Percentiles rank a stretch among this genome's conserved stretches.
Conservation (phyloP, 2,797 vertebrate genomes). For the Semaprochilodus insignis region DNA sequence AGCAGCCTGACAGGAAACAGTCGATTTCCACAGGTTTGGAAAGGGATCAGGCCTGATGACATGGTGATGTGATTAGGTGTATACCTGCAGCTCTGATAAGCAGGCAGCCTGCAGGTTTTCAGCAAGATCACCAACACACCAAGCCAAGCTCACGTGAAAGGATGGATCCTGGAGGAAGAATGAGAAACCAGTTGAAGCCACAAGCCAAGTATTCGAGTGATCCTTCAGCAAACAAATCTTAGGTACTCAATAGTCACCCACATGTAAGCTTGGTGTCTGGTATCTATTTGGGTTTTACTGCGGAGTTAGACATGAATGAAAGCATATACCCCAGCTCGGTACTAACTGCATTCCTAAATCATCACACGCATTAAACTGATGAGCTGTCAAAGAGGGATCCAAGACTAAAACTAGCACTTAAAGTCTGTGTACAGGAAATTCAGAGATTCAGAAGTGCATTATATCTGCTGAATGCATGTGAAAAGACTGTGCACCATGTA, state of each 20-base stretch:
- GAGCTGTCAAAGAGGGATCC: too few species aligned
- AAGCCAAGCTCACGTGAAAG: slow-evolving; percentile 93
- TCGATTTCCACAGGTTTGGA: not conserved
- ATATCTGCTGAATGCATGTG: too few species aligned
- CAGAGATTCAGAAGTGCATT: too few species aligned
- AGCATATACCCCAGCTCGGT: not conserved
- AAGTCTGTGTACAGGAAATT: too few species aligned
- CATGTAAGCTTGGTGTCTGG: too few species aligned
- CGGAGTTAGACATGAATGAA: not conserved
- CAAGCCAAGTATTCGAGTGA: not conserved
- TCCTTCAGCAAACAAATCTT: not conserved
- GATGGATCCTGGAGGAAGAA: slow-evolving; percentile 85
- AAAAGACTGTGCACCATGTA: too few species aligned
- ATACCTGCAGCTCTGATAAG: slow-evolving; percentile 87
- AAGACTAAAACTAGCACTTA: too few species aligned
- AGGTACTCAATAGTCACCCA: too few species aligned
- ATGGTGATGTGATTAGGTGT: not conserved
- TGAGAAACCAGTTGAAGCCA: not conserved
- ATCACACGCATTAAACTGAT: not conserved
- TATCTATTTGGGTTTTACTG: too few species aligned
- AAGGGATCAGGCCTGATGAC: slow-evolving; percentile 15
- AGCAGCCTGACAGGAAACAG: not conserved
- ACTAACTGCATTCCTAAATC: not conserved
- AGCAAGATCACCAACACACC: slow-evolving; percentile 87
- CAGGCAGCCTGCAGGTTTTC: slow-evolving; percentile 74